Conservation (phyloP, 1,140 invertebrate species). For the Gryllus bimaculatus region DNA sequence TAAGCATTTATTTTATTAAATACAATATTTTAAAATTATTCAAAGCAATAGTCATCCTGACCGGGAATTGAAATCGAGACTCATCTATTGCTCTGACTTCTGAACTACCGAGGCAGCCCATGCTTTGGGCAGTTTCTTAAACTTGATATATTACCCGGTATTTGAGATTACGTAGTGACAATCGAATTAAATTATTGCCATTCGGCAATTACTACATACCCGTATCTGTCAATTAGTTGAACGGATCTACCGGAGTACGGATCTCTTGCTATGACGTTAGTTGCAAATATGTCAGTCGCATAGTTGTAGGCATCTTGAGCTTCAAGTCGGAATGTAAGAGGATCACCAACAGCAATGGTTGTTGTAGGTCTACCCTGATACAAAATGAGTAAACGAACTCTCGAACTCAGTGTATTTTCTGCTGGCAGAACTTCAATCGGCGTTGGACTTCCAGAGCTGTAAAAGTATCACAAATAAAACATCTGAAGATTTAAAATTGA, state of each 20-base stretch:
- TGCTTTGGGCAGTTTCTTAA: too few relatives aligned
- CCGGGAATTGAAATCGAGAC: too few relatives aligned
- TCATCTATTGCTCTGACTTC: too few relatives aligned
- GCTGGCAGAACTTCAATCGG: conserved; percentile 84
- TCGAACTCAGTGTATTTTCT: conserved; percentile 79
- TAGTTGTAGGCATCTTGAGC: conserved; percentile 84
- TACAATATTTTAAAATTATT: neutral
- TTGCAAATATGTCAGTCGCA: conserved; percentile 81
- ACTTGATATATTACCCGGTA: too few relatives aligned
- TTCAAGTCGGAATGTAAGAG: conserved; percentile 79
- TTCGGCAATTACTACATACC: conserved; percentile 43
- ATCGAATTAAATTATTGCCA: neutral
- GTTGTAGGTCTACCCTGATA: conserved; percentile 85
- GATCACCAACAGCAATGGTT: conserved; percentile 89
- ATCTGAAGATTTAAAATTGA: neutral
- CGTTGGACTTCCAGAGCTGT: conserved; percentile 77
- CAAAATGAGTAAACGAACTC: conserved; percentile 72
- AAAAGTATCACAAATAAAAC: neutral
- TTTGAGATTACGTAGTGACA: too few relatives aligned
- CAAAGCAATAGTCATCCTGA: too few relatives aligned
- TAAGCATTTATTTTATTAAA: neutral
- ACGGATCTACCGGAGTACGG: conserved; percentile 83
- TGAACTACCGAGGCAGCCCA: too few relatives aligned
- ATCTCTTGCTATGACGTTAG: conserved; percentile 86
- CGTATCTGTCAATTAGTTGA: conserved; percentile 79